Evolutionary conservation across 1,140 invertebrate genomes (phyloP).

Genomic region (Trichonephila clavata): DNA sequence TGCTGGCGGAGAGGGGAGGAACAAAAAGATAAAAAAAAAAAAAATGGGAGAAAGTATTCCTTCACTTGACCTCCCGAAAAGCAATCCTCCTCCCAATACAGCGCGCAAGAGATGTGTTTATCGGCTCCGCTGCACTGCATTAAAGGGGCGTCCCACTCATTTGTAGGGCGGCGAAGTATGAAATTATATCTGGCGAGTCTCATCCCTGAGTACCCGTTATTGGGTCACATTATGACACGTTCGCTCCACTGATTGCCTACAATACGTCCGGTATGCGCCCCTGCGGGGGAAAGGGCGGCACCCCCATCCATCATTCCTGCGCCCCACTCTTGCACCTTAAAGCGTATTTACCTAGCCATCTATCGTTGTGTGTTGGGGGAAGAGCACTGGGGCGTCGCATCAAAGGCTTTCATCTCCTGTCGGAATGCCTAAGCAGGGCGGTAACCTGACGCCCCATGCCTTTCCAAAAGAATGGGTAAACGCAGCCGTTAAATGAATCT

Average conservation of each 20-base stretch:
- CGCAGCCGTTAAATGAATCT: slow-evolving; percentile 1
- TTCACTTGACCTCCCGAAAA: slow-evolving; percentile 65
- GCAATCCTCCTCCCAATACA: neutral
- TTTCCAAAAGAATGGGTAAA: slow-evolving; percentile 17
- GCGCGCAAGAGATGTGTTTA: slow-evolving; percentile 55
- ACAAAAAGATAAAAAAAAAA: slow-evolving; percentile 43
- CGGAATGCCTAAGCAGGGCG: slow-evolving; percentile 28
- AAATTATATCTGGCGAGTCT: slow-evolving; percentile 71
- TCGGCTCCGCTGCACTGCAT: slow-evolving; percentile 64
- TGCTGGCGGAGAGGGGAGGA: slow-evolving; percentile 48
- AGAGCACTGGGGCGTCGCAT: neutral
- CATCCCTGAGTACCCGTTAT: slow-evolving; percentile 63
- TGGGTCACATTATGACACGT: slow-evolving; percentile 73
- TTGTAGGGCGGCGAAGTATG: slow-evolving; percentile 71
- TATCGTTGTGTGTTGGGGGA: slow-evolving; percentile 45
- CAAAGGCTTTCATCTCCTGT: slow-evolving; percentile 46
- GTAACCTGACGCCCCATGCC: slow-evolving; percentile 3
- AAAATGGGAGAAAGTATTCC: slow-evolving; percentile 52
- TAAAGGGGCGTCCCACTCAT: slow-evolving; percentile 57
- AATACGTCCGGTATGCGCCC: slow-evolving; percentile 56
- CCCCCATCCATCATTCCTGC: slow-evolving; percentile 49
- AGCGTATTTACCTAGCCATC: slow-evolving; percentile 29
- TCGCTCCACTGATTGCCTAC: slow-evolving; percentile 49
- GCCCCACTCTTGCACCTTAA: slow-evolving; percentile 52
- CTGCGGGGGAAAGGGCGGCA: slow-evolving; percentile 12